Evolutionary conservation across 1,140 invertebrate species (phyloP), one percentile per base, ranked within the genome.

Genomic region (Hyles vespertilio): DNA sequence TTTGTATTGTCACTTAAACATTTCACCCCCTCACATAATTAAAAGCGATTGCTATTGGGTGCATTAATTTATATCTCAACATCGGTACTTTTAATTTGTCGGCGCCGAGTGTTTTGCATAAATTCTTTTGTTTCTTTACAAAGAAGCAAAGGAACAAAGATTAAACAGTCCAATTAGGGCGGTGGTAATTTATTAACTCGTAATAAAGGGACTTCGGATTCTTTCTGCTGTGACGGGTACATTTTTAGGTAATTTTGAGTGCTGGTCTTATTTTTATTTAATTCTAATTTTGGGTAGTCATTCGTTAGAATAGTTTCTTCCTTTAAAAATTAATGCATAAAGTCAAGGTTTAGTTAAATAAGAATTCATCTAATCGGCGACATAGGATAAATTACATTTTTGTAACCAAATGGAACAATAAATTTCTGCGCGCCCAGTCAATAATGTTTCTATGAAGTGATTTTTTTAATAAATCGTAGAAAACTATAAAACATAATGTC

Each of bases 41-140:
- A 84, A 83, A 84, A 81, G 72, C 67, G 71, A 75, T 72, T 68
- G 69, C 69, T 72, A 79, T 75, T 70, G 75, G 72, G 79, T 83
- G 81, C 77, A 84, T 84, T 84, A 81, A 83, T 86, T 81, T 79
- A 77, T 74, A 72, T 76, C 63, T 70, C 69, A n/a, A 48, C 55
- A 63, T 73, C 70, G 58, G 68, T 71, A 63, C 77, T 81, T 87
- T 85, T 87, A 84, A 85, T 87, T 87, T 84, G 81, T 80, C 72
- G 63, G 67, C 70, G 68, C 58, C 68, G 64, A 76, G 73, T 84
- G 79, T 80, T 87, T 84, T 81, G 84, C 81, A 84, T 87, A 84
- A 84, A 84, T 84, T 81, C 84, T 69, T 75, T 72, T 72, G 62
- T 74, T 70, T 62, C 34, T 55, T 59, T 36, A 45, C 56, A 50